phyloP scores from a whole-genome alignment of 2,888 invertebrate genomes.

The Lamellibrachia satsuma region DNA sequence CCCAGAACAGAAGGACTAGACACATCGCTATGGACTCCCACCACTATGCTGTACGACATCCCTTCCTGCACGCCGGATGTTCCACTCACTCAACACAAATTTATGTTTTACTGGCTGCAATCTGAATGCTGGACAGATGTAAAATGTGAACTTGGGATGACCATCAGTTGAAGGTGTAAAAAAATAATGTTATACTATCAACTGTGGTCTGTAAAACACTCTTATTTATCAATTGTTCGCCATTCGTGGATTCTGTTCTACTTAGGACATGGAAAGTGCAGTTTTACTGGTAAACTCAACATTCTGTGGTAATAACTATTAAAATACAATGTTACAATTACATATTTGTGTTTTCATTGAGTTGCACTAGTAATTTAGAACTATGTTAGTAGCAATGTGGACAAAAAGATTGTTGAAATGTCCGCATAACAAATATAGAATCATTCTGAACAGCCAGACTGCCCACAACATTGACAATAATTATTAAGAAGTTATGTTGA shows the following conservation, averaged over 20 bases:
- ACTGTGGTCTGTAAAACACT: neutral
- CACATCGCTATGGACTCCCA: neutral
- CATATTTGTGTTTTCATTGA: neutral
- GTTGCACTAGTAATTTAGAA: neutral
- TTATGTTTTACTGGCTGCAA: neutral
- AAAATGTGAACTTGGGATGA: neutral
- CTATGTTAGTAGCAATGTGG: neutral
- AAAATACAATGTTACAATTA: constrained; percentile 9
- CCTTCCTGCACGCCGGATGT: neutral
- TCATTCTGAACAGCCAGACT: no score
- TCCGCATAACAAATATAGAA: no score
- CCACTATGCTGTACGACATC: no score
- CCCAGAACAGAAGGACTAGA: constrained; percentile 24
- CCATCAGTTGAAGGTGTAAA: neutral
- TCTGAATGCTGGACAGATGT: neutral
- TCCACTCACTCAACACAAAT: neutral
- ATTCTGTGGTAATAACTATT: neutral
- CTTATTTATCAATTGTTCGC: neutral
- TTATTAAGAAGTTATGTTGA: no score
- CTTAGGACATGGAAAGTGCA: neutral
- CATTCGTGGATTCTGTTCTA: neutral
- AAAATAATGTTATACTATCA: no score
- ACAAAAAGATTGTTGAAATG: no score
- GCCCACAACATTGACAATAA: no score
- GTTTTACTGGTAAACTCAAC: neutral